Evolutionary conservation across 2,888 invertebrate genomes (phyloP).

Genomic region (Apocheima hispidaria): DNA sequence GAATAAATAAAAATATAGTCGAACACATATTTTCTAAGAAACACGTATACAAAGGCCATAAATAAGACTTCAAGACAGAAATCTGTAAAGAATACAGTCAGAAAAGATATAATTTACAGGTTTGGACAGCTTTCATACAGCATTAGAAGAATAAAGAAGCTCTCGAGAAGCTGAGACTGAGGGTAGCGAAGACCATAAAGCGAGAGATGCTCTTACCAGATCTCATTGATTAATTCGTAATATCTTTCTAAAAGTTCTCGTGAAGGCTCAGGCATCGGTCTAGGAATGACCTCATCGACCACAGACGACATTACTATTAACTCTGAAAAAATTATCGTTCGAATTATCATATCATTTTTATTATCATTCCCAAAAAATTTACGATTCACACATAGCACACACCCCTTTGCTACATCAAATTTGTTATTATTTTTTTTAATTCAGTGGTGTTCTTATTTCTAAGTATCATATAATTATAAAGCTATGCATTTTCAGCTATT

Average conservation of each 20-base stretch:
- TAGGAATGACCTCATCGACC: conserved; percentile 62
- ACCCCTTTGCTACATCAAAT: too few relatives aligned
- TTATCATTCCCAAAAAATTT: not conserved
- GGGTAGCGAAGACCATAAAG: conserved; percentile 14
- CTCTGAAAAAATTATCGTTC: conserved; percentile 69
- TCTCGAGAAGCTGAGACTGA: conserved; percentile 22
- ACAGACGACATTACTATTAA: conserved; percentile 76
- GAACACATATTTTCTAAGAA: not conserved
- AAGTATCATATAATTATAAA: too few relatives aligned
- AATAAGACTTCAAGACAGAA: not conserved
- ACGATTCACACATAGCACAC: not conserved
- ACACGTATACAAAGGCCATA: not conserved
- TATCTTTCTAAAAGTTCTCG: conserved; percentile 68
- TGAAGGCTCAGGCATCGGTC: conserved; percentile 70
- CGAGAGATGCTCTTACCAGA: conserved; percentile 68
- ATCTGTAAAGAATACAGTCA: not conserved
- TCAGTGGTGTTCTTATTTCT: too few relatives aligned
- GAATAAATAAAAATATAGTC: not conserved
- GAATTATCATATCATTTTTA: conserved; percentile 11
- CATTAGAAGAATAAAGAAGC: conserved; percentile 14
- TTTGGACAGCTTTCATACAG: conserved; percentile 21
- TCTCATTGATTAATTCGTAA: conserved; percentile 71
- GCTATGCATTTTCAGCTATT: too few relatives aligned
- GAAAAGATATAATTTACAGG: not conserved
- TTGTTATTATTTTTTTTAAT: too few relatives aligned